Conservation (phyloP, 2,888 invertebrate species). For the Subacronicta megacephala region DNA sequence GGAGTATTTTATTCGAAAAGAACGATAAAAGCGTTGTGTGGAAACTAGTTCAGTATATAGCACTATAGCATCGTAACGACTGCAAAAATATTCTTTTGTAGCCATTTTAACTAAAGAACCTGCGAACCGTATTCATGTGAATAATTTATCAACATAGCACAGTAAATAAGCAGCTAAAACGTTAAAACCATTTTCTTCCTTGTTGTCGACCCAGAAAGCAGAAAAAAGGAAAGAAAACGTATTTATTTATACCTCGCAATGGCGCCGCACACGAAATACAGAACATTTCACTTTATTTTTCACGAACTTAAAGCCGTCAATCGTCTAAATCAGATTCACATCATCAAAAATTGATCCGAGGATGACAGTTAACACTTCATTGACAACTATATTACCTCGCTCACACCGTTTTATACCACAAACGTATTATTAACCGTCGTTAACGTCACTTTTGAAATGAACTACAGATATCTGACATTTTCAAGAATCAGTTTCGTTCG, state of each 20-base stretch:
- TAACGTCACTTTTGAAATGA: conserved; percentile 21
- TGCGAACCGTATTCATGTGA: too few species aligned
- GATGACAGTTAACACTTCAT: conserved; percentile 12
- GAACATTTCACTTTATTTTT: neutral
- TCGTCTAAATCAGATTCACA: conserved; percentile 3
- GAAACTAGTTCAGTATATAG: too few species aligned
- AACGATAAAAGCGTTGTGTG: too few species aligned
- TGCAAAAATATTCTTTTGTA: too few species aligned
- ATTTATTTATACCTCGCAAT: too few species aligned
- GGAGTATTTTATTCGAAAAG: too few species aligned
- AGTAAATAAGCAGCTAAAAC: too few species aligned
- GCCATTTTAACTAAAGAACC: too few species aligned
- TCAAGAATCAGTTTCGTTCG: conserved; percentile 28
- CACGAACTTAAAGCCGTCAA: neutral
- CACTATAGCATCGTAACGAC: too few species aligned
- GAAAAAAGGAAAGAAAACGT: neutral
- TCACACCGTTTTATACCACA: neutral
- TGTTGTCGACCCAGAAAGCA: neutral
- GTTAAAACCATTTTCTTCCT: too few species aligned
- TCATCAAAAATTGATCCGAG: conserved; percentile 18
- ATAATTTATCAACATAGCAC: too few species aligned
- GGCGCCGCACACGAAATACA: neutral
- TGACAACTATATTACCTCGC: conserved; percentile 12
- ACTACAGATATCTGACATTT: conserved; percentile 19
- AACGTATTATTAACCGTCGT: conserved; percentile 29